These are phyloP conservation scores for Scaptomyza parva DNA, from an alignment of 2,888 invertebrate species.

Conservation along the genomic window DNA sequence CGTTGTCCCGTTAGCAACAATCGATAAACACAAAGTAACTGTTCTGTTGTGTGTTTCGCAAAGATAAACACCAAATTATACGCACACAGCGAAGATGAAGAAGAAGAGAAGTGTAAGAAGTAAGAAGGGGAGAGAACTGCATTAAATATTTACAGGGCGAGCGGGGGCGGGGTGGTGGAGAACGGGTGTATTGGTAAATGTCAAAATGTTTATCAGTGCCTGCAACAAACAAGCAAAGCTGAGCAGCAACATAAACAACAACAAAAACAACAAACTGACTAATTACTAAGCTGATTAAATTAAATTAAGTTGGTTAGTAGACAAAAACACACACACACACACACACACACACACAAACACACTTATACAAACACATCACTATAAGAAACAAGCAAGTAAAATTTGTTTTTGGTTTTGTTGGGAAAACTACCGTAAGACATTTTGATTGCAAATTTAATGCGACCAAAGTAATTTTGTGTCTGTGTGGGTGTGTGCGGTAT, in stretches of 20 bases:
- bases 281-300: slow-evolving; percentile 58
- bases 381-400: not conserved
- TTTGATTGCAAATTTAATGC: slow-evolving; percentile 47
- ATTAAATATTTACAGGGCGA: slow-evolving; percentile 36
- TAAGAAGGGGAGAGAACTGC: slow-evolving; percentile 5
- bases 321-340: slow-evolving; percentile 8
- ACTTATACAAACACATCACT: not conserved
- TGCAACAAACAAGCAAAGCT: slow-evolving; percentile 3
- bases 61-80: not conserved
- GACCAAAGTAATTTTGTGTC: slow-evolving; percentile 24
- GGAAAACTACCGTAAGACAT: slow-evolving; percentile 20
- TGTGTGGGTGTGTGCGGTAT: not conserved
- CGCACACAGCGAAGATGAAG: no score
- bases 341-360: slow-evolving; percentile 11
- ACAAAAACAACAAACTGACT: slow-evolving; percentile 24
- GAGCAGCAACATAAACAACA: slow-evolving; percentile 1
- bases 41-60: not conserved
- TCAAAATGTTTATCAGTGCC: slow-evolving; percentile 22
- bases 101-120: no score
- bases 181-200: not conserved
- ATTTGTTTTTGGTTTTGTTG: not conserved
- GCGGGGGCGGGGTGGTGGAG: not conserved
- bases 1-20: not conserved
- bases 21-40: not conserved
- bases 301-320: slow-evolving; percentile 38